Evolutionary conservation across 2,797 vertebrate genomes (phyloP), one percentile per base, ranked within the genome.

Genomic region (Erpetoichthys calabaricus): DNA sequence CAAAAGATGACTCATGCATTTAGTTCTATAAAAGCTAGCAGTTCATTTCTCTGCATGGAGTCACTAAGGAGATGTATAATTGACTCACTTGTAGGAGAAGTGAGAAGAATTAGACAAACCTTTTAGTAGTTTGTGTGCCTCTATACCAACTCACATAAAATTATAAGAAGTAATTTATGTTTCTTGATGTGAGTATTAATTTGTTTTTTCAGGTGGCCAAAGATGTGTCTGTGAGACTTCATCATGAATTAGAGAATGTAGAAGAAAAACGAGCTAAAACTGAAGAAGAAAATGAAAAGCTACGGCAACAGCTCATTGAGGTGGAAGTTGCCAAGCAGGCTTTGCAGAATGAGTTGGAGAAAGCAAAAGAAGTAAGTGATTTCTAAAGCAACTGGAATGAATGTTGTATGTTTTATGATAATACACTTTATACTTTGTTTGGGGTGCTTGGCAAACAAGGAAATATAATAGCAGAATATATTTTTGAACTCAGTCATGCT

Each of bases 221-320:
- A 65, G 95, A 99, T 67, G 95, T 99, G 42, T 99, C 95, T 0
- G 95, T 99, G 67, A 91, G 95, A 63, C 80, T 99, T 70, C 95
- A 99, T 71, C 92, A 98, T 1, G 95, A 99, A 68, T 69, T 99
- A 65, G 95, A 99, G 83, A 99, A 86, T 1, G 95, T 99, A 66
- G 95, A 99, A 78, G 95, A 99, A 75, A 99, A 98, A 67, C 85
- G 95, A 63, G 89, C 91, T 5, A 90, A 80, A 73, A 98, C 95
- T 42, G 95, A 99, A 70, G 95, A 97, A 10, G 94, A 99, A 81
- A 99, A 99, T 60, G 95, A 99, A 73, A 92, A 88, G 64, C 74
- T 99, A 68, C 86, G 95, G 62, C 93, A 98, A 74, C 84, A 92
- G 72, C 81, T 99, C 60, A 99, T 99, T 67, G 88, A 99, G 76